phyloP scores from a whole-genome alignment of 2,888 invertebrate species.

The Bimastos eiseni region DNA sequence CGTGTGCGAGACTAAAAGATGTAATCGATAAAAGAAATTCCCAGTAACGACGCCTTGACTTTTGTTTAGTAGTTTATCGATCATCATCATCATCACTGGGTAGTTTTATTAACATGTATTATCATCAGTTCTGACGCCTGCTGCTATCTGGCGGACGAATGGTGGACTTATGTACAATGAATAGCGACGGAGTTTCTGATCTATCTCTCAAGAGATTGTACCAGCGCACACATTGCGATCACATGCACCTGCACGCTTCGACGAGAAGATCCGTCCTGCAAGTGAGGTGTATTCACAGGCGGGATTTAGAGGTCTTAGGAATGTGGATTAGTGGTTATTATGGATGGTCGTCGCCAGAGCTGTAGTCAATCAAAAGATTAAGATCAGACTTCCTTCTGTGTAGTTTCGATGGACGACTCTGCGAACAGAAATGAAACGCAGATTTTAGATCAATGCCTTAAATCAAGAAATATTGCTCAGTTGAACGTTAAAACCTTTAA shows the following conservation, averaged over 20 bases:
- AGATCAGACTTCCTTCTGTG: conserved; percentile 14
- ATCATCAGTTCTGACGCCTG: neutral
- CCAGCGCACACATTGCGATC: neutral
- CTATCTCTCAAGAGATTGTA: neutral
- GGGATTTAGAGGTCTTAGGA: neutral
- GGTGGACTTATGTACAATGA: neutral
- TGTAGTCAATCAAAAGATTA: conserved; percentile 7
- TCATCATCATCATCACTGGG: neutral
- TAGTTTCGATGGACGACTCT: neutral
- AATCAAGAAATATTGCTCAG: neutral
- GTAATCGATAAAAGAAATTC: neutral
- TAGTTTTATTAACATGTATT: neutral
- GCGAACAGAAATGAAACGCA: neutral
- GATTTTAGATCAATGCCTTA: neutral
- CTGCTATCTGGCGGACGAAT: neutral
- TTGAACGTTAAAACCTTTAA: neutral
- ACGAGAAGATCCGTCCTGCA: neutral
- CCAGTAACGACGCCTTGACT: neutral
- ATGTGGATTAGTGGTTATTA: neutral
- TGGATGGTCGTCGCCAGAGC: neutral
- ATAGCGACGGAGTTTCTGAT: neutral
- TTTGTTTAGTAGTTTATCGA: neutral
- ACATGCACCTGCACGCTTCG: neutral
- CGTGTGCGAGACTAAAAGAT: neutral
- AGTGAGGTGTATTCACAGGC: neutral